Evolutionary conservation across 1,140 invertebrate genomes (phyloP).

Genomic region (Thalassaphorura encarpata): DNA sequence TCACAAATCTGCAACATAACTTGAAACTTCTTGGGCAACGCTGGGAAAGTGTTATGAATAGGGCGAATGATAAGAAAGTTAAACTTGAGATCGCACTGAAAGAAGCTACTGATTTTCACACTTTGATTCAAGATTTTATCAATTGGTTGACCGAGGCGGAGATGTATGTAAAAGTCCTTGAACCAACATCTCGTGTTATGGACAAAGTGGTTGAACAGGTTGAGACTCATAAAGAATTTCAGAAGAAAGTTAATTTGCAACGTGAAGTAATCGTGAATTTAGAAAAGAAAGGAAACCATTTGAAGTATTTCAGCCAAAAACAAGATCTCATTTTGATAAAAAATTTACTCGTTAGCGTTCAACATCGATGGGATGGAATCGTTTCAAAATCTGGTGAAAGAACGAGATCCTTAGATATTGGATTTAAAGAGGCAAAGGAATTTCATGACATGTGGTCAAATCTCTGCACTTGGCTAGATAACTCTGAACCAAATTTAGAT

Average conservation of each 20-base stretch:
- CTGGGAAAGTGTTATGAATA: constrained; percentile 79
- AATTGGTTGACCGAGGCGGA: constrained; percentile 93
- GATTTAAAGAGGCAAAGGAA: constrained; percentile 91
- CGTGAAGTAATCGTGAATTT: constrained; percentile 88
- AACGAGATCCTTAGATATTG: constrained; percentile 85
- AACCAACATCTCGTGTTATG: constrained; percentile 87
- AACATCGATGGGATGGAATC: constrained; percentile 95
- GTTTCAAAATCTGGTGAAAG: constrained; percentile 92
- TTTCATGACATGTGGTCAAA: constrained; percentile 80
- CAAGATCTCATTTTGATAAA: constrained; percentile 99
- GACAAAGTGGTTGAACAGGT: constrained; percentile 85
- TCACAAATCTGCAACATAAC: constrained; percentile 77
- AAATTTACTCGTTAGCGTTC: constrained; percentile 91
- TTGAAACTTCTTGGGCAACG: constrained; percentile 76
- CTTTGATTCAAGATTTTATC: constrained; percentile 59
- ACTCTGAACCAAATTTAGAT: constrained; percentile 72
- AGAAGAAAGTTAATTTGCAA: constrained; percentile 87
- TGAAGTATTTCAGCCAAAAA: constrained; percentile 98
- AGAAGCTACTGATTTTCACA: constrained; percentile 60
- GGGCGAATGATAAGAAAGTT: constrained; percentile 93
- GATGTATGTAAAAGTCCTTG: constrained; percentile 67
- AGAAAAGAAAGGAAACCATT: constrained; percentile 93
- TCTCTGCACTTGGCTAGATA: constrained; percentile 65
- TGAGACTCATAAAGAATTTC: constrained; percentile 92
- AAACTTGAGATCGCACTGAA: constrained; percentile 94